These are phyloP conservation scores for Centropus bengalensis DNA, from an alignment of 2,113 vertebrate species.

Conservation along the genomic window DNA sequence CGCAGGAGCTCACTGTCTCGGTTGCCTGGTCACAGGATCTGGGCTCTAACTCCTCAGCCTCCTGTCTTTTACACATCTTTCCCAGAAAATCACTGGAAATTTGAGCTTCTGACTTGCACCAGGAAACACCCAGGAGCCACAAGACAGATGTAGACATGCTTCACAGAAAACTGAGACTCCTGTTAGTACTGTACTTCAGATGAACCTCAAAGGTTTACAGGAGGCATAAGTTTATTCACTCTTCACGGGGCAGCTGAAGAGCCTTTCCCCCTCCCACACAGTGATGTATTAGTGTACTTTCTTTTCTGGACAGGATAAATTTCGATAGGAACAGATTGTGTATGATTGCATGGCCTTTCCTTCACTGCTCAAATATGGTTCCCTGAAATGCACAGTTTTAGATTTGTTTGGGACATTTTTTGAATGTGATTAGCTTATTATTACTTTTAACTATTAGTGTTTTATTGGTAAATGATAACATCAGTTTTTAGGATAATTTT, in stretches of 20 bases:
- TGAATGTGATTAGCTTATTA: background rate
- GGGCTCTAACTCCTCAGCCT: background rate
- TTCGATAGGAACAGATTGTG: background rate
- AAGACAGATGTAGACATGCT: background rate
- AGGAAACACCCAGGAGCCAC: constrained; percentile 8
- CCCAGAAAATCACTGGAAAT: rapidly evolving
- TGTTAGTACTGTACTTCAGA: background rate
- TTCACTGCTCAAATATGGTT: background rate
- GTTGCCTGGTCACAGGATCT: background rate
- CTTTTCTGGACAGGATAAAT: background rate
- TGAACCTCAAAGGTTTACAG: background rate
- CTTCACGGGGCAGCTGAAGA: background rate
- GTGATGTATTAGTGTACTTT: background rate
- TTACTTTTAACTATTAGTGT: background rate
- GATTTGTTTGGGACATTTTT: background rate
- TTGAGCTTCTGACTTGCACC: background rate
- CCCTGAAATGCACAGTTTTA: background rate
- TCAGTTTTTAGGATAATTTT: background rate
- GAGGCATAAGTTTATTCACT: background rate
- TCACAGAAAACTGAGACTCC: background rate
- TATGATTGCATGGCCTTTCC: background rate
- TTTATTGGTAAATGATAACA: background rate
- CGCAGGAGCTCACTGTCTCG: background rate
- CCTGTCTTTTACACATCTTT: background rate
- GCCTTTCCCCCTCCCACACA: background rate